Evolutionary conservation across 2,888 invertebrate species (phyloP), one percentile per base, ranked within the genome.

Genomic region (Esperia sulphurella): DNA sequence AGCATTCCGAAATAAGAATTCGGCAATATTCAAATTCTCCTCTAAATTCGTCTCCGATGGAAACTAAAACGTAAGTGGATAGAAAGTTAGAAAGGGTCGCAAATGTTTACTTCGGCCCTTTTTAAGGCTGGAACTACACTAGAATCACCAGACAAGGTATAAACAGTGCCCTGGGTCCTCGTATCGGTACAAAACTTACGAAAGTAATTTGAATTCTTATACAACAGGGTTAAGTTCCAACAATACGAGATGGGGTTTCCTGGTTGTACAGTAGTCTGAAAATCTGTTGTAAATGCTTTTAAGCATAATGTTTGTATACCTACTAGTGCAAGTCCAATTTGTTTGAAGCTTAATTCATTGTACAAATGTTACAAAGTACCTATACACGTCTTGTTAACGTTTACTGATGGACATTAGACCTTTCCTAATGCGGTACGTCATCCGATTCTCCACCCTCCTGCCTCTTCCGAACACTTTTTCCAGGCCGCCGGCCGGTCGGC

Each of bases 141-240:
- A 21, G 42, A 52, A 56, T 48, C 41, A 48, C 39, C 28, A 48
- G 41, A 45, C 41, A 31, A 48, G 48, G 21, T 45, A 30, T 45
- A 42, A 46, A 45, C 41, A 44, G 45, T 64, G 73, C 79, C 66
- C 69, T 53, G 46, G 76, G 70, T 75, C 56, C 61, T 10, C 21
- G 21, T 21, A 21, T 43, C 30, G 42, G 8, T 43, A 5, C 21
- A 21, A 21, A 21, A 21, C 2, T 2, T 21, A 21, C 21, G 0
- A 4, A 43, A 13, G 30, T 14, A 43, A 43, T 43, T 43, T 43
- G 42, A 43, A 43, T 43, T 43, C 42, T 43, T 43, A 39, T 21
- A 21, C 21, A 21, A 21, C 2, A 21, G 21, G 21, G 21, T 21
- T 21, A 3, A 5, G 3, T 21, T 21, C 21, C 21, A 2, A 21